Conservation (phyloP, 2,113 vertebrate genomes). For the Spheniscus mendiculus region DNA sequence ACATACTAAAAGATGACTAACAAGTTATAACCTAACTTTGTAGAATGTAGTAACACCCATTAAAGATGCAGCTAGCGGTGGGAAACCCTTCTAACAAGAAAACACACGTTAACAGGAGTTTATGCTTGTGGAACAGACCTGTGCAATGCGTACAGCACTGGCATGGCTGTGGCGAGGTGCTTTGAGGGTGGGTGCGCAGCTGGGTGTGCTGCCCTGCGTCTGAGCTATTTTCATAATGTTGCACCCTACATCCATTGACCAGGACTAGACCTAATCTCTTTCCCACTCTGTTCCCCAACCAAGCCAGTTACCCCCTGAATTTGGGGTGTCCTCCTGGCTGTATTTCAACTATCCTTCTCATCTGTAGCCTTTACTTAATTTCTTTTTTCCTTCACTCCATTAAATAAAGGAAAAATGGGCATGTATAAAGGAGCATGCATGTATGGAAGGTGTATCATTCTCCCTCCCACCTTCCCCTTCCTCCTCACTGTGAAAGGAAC, state of each 20-base stretch:
- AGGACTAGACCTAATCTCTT: not conserved
- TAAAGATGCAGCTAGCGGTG: rapidly evolving
- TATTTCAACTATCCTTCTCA: not conserved
- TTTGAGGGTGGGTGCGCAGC: not conserved
- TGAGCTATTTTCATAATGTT: rapidly evolving
- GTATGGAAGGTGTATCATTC: not conserved
- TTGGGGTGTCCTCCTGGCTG: not conserved
- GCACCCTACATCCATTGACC: not conserved
- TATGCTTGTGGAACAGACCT: not conserved
- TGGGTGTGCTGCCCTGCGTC: no score
- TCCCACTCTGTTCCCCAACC: not conserved
- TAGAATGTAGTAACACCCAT: not conserved
- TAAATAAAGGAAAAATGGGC: not conserved
- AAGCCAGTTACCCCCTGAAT: not conserved
- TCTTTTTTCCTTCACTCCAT: not conserved
- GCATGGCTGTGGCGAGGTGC: rapidly evolving
- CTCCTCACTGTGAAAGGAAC: not conserved
- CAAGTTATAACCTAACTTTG: no score
- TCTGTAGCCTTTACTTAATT: not conserved
- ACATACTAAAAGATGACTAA: not conserved
- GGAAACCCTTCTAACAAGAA: not conserved
- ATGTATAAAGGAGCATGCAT: not conserved
- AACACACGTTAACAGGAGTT: not conserved
- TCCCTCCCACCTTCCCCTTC: not conserved
- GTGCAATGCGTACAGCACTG: rapidly evolving